Evolutionary conservation across 1,140 invertebrate genomes (phyloP).

Genomic region (Octopus sinensis): DNA sequence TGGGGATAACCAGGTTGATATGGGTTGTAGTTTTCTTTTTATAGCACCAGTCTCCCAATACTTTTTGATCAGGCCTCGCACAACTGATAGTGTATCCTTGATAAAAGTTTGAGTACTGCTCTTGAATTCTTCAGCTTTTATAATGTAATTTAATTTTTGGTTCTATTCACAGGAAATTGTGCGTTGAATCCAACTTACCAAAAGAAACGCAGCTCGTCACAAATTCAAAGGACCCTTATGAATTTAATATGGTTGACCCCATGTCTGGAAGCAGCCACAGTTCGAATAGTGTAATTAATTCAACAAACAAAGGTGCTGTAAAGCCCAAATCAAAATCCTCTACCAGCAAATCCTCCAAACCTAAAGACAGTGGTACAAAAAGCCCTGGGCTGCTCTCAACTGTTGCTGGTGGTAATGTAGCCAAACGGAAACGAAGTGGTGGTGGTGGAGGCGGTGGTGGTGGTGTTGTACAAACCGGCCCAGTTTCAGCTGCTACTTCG

Average conservation of each 20-base stretch:
- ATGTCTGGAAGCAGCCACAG: conserved; percentile 19
- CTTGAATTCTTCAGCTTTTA: no score
- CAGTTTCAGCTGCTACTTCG: neutral
- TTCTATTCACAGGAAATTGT: conserved; percentile 44
- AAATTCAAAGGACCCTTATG: conserved; percentile 50
- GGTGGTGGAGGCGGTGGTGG: conserved; percentile 21
- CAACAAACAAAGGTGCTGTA: conserved; percentile 28
- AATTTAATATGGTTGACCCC: conserved; percentile 43
- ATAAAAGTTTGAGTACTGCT: no score
- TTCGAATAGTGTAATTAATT: conserved; percentile 14
- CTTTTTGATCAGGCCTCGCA: no score
- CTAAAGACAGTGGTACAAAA: conserved; percentile 22
- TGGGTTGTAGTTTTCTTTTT: no score
- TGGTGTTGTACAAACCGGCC: neutral
- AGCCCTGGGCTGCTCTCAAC: conserved; percentile 16
- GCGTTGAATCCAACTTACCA: conserved; percentile 51
- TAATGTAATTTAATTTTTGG: no score
- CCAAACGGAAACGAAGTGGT: conserved; percentile 36
- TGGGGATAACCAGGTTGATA: no score
- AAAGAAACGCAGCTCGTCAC: conserved; percentile 40
- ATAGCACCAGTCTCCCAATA: no score
- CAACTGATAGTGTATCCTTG: no score
- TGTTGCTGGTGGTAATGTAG: conserved; percentile 19
- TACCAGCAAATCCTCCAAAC: conserved; percentile 2
- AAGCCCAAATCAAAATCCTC: conserved; percentile 36